A percentile compares a stretch with the other conserved stretches of the same genome.
phyloP scores from a whole-genome alignment of 1,140 invertebrate species.

The Campoletis sonorensis region DNA sequence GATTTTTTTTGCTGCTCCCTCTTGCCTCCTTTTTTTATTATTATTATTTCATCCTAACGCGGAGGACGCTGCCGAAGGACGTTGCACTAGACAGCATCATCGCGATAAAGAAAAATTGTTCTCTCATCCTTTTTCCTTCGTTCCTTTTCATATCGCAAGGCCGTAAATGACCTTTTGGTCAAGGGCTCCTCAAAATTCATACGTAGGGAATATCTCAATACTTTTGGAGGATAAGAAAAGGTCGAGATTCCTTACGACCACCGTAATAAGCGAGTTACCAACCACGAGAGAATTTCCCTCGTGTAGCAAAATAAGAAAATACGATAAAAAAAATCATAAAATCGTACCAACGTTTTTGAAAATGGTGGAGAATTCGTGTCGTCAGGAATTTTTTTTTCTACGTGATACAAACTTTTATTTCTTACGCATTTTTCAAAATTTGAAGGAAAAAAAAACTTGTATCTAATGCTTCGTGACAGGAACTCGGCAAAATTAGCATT shows the following conservation, averaged over 20 bases:
- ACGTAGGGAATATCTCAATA: background rate
- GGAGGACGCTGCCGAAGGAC: background rate
- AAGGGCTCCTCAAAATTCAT: constrained; percentile 21
- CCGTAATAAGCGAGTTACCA: background rate
- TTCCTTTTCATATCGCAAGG: background rate
- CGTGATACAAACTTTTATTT: too few species aligned
- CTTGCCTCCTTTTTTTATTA: background rate
- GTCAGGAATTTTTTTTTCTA: too few species aligned
- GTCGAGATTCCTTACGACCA: background rate
- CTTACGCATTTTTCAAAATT: too few species aligned
- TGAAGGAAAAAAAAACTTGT: too few species aligned
- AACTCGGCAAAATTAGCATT: too few species aligned
- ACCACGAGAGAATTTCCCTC: background rate
- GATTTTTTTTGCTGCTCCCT: background rate
- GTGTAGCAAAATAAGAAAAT: background rate
- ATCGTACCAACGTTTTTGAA: too few species aligned
- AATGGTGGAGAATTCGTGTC: too few species aligned
- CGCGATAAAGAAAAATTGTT: background rate
- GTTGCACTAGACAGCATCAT: background rate
- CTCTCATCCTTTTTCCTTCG: background rate
- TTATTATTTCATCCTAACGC: background rate
- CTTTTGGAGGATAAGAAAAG: constrained; percentile 2
- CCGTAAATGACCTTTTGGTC: constrained; percentile 15
- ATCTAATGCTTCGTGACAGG: too few species aligned
- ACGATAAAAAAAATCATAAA: background rate